Base-by-base conservation (phyloP, 2,888 invertebrate species). In the Caenorhabditis doughertyi region DNA sequence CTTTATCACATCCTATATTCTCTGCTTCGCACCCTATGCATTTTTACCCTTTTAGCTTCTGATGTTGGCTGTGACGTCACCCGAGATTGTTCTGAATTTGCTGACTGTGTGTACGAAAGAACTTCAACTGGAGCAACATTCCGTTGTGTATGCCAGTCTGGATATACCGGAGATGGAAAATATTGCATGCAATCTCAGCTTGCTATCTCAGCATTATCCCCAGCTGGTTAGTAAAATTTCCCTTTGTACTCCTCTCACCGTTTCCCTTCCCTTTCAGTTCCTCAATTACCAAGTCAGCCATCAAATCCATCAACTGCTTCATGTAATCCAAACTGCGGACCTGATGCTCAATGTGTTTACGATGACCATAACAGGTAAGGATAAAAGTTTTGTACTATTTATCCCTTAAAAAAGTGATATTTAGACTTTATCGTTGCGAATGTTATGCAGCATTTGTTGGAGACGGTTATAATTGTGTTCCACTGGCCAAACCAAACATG, bases 281-380 rank as follows among this genome's bases (percentile, higher is more conserved):
- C 79, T 27, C 70, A 64, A 55, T 11, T 64, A 7, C 58, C 70
- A 62, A 55, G 44, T 47, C 21, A 42, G 25, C 67, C 73, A 42
- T 25, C 64, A 7, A 51, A 47, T 18, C 65, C 25, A 21, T 55
- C 70, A 27, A 60, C 42, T 42, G 49, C 47, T 16, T 71, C 72
- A 5, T 82, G 82, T 29, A 55, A 79, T 67, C 84, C 83, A 23
- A 88, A 90, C 58, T 93, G 93, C 87, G 92, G 92, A 81, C 70
- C 85, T 9, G 90, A 92, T 79, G 93, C 93, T 16, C 90, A 92
- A 39, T 93, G 93, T 88, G 81, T 91, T 2, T 95, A 81, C 88
- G 95, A 95, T 84, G 81, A 88, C 3, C 82, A 82, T 65, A 85
- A 86, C 53, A 68, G 81, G 84, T 79, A 32, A 42, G 49, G n/a